Conservation (phyloP, 2,113 vertebrate genomes). For the Poeciliopsis turrubarensis region DNA sequence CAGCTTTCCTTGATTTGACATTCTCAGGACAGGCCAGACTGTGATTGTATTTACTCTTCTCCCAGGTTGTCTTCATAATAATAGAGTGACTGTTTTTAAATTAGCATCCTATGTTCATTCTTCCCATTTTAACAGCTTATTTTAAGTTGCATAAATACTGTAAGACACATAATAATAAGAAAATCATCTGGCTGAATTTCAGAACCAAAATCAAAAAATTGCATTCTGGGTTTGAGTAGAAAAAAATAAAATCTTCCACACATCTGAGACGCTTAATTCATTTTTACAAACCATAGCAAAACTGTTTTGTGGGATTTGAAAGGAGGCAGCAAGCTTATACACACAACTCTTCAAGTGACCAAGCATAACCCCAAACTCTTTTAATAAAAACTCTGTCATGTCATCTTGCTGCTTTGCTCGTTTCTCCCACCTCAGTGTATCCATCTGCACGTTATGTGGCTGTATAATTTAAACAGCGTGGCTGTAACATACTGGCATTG, state of each 20-base stretch:
- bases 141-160: slow-evolving; percentile 29
- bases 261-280: slow-evolving; percentile 22
- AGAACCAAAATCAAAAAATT: background rate
- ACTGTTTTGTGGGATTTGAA: slow-evolving; percentile 14
- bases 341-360: slow-evolving; percentile 49
- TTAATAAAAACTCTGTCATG: slow-evolving; percentile 56
- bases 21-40: slow-evolving; percentile 50
- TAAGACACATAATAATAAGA: slow-evolving; percentile 1
- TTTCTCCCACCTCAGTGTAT: slow-evolving; percentile 50
- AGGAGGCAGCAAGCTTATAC: slow-evolving; percentile 31
- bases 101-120: slow-evolving; percentile 16
- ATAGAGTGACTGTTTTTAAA: slow-evolving; percentile 22
- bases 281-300: slow-evolving; percentile 20
- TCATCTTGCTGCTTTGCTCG: slow-evolving; percentile 13
- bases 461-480: slow-evolving; percentile 78
- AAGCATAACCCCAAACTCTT: slow-evolving; percentile 31
- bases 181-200: background rate
- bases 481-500: slow-evolving; percentile 71
- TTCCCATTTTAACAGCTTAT: slow-evolving; percentile 11
- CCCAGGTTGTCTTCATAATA: slow-evolving; percentile 57
- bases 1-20: slow-evolving; percentile 63
- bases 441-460: slow-evolving; percentile 67
- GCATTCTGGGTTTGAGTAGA: background rate
- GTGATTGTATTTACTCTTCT: slow-evolving; percentile 56
- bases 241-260: no score